phyloP scores from a whole-genome alignment of 2,797 vertebrate species.

The Molossus molossus region DNA sequence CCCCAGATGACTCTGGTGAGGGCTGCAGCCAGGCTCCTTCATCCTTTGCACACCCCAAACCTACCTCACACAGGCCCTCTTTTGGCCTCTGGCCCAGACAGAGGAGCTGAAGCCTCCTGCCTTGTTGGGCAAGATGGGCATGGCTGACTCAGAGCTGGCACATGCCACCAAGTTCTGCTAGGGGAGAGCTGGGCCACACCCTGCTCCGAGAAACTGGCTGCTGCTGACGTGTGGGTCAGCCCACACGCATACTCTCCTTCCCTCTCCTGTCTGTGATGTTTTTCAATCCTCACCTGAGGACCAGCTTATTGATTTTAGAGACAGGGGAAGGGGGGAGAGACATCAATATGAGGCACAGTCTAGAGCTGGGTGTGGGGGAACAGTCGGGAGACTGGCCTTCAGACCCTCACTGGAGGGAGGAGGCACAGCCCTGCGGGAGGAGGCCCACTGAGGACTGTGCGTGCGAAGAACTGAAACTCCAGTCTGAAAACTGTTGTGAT shows the following conservation, averaged over 20 bases:
- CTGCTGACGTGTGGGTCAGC: not conserved
- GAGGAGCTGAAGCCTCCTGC: constrained; percentile 8
- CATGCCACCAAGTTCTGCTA: constrained; percentile 49
- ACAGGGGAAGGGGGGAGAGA: not conserved
- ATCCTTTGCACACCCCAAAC: not conserved
- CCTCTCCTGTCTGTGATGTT: not conserved
- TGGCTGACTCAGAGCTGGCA: constrained; percentile 75
- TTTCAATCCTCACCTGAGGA: not conserved
- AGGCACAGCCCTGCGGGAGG: not conserved
- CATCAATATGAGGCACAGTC: not conserved
- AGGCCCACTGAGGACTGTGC: not conserved
- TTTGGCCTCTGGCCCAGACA: not conserved
- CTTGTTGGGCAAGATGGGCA: constrained; percentile 4
- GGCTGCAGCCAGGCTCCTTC: not conserved
- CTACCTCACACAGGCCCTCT: not conserved
- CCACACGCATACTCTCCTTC: not conserved
- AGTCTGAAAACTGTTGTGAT: not conserved
- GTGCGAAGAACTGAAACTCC: not conserved
- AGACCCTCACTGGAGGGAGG: not conserved
- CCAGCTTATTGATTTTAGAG: not conserved
- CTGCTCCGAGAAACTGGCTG: not conserved
- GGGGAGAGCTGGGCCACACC: not conserved
- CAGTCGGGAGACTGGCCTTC: not conserved
- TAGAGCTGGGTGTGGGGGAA: not conserved
- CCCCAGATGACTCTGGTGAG: not conserved